phyloP scores from a whole-genome alignment of 1,140 invertebrate species.

The Heliothis virescens region DNA sequence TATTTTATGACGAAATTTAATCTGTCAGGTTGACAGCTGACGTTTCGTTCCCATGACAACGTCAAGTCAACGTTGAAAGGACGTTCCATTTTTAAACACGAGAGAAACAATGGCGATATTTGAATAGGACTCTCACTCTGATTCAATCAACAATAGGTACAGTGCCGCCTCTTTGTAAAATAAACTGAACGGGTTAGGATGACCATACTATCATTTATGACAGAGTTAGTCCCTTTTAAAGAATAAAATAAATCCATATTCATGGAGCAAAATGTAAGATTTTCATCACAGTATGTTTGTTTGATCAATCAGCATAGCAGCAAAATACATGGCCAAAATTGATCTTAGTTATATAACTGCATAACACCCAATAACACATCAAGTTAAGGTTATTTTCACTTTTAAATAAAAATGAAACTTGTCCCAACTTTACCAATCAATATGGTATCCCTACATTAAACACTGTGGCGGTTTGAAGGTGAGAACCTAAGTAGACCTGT shows the following conservation, averaged over 20 bases:
- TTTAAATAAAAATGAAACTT: background rate
- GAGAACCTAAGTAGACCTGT: slow-evolving; percentile 21
- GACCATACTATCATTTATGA: background rate
- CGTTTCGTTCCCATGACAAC: slow-evolving; percentile 43
- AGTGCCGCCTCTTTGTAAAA: slow-evolving; percentile 55
- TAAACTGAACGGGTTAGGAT: slow-evolving; percentile 31
- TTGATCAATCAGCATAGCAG: too few species aligned
- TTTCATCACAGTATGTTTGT: too few species aligned
- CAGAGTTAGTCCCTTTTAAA: too few species aligned
- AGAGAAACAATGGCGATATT: slow-evolving; percentile 73
- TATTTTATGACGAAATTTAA: slow-evolving; percentile 28
- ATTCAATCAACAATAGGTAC: slow-evolving; percentile 72
- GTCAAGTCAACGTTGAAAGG: slow-evolving; percentile 58
- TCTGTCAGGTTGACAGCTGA: slow-evolving; percentile 52
- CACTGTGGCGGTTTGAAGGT: slow-evolving; percentile 8
- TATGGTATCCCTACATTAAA: background rate
- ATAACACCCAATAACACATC: too few species aligned
- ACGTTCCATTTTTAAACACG: slow-evolving; percentile 66
- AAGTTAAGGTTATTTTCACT: too few species aligned
- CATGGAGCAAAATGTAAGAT: too few species aligned
- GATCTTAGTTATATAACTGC: too few species aligned
- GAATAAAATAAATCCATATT: too few species aligned
- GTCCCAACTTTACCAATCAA: background rate
- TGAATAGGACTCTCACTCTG: slow-evolving; percentile 70
- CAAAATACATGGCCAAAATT: too few species aligned